Evolutionary conservation across 2,888 invertebrate genomes (phyloP).

Genomic region (Noctua fimbriata): DNA sequence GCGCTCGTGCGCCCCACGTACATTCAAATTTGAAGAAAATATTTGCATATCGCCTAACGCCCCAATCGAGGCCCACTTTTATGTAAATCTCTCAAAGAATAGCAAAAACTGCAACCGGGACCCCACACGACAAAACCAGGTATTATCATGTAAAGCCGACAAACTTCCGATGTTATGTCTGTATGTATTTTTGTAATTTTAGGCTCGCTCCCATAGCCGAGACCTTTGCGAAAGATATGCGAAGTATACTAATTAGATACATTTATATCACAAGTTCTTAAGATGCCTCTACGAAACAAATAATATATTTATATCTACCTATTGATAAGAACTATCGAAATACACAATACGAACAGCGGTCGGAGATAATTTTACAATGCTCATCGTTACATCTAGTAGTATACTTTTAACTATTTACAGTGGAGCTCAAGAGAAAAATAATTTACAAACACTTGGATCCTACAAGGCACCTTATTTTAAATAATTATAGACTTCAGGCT

Average conservation of each 20-base stretch:
- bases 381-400: constrained; percentile 86
- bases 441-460: constrained; percentile 87
- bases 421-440: constrained; percentile 85
- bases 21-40: constrained; percentile 87
- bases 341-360: constrained; percentile 81
- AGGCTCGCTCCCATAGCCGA: constrained; percentile 74
- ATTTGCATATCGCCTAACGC: constrained; percentile 90
- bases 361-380: constrained; percentile 86
- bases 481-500: constrained; percentile 89
- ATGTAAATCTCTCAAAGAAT: constrained; percentile 86
- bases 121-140: constrained; percentile 83
- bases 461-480: constrained; percentile 89
- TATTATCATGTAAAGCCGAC: constrained; percentile 85
- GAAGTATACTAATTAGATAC: constrained; percentile 87
- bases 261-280: constrained; percentile 90
- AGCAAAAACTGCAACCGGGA: constrained; percentile 86
- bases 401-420: constrained; percentile 89
- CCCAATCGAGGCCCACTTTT: constrained; percentile 85
- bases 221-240: constrained; percentile 80
- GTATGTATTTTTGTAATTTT: constrained; percentile 87
- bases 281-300: constrained; percentile 89
- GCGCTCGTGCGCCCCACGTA: constrained; percentile 76
- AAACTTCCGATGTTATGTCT: constrained; percentile 87
- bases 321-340: constrained; percentile 82
- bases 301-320: constrained; percentile 87